These are phyloP conservation scores for Aptenodytes forsteri DNA, from an alignment of 2,113 vertebrate species.

Conservation along the genomic window DNA sequence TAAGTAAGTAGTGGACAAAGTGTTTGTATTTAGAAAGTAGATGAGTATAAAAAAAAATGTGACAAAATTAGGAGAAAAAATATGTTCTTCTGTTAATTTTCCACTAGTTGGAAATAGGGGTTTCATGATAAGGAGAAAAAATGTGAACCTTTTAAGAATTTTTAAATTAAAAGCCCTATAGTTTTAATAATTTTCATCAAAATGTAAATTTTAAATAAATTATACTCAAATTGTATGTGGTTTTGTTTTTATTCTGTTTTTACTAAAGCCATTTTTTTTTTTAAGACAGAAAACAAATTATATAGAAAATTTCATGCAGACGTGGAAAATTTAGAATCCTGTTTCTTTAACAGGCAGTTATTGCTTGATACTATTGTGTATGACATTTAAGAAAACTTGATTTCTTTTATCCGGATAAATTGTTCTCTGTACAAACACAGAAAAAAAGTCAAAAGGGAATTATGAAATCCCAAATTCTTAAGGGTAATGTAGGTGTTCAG, in stretches of 20 bases:
- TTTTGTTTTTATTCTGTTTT: not conserved
- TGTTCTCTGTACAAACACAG: not conserved
- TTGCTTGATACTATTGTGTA: not conserved
- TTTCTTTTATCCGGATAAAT: too few relatives aligned
- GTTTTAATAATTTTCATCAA: not conserved
- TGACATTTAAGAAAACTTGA: not conserved
- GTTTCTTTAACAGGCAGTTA: not conserved
- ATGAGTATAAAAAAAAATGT: not conserved
- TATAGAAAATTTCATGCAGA: not conserved
- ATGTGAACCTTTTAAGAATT: not conserved
- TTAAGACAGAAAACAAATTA: not conserved
- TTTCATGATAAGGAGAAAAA: not conserved
- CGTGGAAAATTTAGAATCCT: not conserved
- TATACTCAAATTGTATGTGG: not conserved
- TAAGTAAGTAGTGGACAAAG: not conserved
- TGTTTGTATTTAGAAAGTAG: not conserved
- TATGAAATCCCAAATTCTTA: not conserved
- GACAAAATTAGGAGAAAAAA: not conserved
- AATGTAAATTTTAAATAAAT: not conserved
- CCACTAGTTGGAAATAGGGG: not conserved
- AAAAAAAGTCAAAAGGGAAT: not conserved
- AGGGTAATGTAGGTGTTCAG: not conserved
- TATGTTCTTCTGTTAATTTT: not conserved
- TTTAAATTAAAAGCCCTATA: not conserved
- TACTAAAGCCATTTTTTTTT: not conserved